Evolutionary conservation across 1,140 invertebrate species (phyloP).

Genomic region (Globodera ellingtonae): DNA sequence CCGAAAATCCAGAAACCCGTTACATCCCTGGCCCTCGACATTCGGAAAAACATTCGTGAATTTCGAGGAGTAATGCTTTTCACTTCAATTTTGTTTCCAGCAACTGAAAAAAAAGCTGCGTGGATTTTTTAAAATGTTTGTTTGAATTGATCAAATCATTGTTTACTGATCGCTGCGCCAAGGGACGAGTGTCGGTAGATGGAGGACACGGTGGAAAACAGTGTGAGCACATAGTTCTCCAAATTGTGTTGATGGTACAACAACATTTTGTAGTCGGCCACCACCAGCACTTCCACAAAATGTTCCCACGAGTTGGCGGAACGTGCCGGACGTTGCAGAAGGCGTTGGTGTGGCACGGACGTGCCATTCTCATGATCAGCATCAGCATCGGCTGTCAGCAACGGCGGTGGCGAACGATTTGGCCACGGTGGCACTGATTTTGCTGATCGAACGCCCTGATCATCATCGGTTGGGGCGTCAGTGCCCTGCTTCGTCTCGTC

Average conservation of each 20-base stretch:
- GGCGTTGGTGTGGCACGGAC: neutral
- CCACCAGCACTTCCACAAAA: constrained; percentile 79
- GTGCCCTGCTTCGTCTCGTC: neutral
- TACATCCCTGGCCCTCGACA: too few relatives aligned
- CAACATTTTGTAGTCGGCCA: constrained; percentile 78
- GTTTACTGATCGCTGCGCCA: constrained; percentile 75
- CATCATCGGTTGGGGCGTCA: neutral
- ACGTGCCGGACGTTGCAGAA: constrained; percentile 13
- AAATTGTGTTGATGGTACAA: constrained; percentile 74
- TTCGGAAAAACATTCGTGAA: too few relatives aligned
- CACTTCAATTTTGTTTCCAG: too few relatives aligned
- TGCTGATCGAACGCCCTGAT: too few relatives aligned
- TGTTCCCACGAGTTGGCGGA: constrained; percentile 71
- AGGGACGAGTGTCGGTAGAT: constrained; percentile 80
- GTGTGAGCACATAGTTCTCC: constrained; percentile 76
- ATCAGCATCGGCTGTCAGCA: neutral
- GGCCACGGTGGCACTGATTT: too few relatives aligned
- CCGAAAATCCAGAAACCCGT: too few relatives aligned
- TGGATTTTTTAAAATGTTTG: too few relatives aligned
- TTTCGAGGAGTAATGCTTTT: too few relatives aligned
- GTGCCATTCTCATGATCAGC: neutral
- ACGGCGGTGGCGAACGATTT: too few relatives aligned
- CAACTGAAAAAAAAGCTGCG: too few relatives aligned
- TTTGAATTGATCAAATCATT: too few relatives aligned
- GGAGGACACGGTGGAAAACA: constrained; percentile 78